A percentile compares a stretch with the other conserved stretches of the same genome.
Evolutionary conservation across 2,113 vertebrate species (phyloP).

Genomic region (Romanogobio albipinnatus): DNA sequence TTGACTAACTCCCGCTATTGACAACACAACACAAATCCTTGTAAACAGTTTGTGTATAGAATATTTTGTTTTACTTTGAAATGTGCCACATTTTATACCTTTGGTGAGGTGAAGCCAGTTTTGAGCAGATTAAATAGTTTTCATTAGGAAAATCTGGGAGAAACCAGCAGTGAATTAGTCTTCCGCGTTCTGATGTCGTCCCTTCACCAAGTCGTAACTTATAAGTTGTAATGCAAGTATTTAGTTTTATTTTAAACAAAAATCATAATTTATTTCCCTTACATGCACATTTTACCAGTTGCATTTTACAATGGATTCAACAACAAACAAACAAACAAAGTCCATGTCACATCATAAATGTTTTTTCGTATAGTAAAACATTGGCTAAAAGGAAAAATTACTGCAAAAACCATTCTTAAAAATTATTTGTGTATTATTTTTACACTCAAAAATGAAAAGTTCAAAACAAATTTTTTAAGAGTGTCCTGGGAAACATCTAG

Average conservation of each 20-base stretch:
- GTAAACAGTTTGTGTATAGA: neutral
- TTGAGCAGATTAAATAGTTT: no score
- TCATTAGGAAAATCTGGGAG: no score
- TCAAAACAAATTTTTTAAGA: neutral
- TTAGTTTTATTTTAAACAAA: neutral
- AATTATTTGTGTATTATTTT: neutral
- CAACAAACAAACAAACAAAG: neutral
- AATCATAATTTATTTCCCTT: neutral
- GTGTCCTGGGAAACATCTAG: neutral
- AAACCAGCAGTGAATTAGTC: no score
- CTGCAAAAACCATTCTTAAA: neutral
- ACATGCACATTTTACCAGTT: neutral
- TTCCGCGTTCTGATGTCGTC: no score
- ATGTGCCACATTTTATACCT: no score
- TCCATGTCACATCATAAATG: neutral
- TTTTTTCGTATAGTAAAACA: neutral
- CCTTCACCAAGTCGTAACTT: no score
- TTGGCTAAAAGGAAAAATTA: neutral
- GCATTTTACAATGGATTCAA: neutral
- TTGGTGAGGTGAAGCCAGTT: no score
- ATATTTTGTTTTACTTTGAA: neutral
- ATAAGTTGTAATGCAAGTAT: neutral
- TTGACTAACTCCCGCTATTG: neutral
- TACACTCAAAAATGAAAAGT: no score
- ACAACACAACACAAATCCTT: neutral